Conservation (phyloP, 2,797 vertebrate genomes). For the Xiphorhynchus erythropygius region DNA sequence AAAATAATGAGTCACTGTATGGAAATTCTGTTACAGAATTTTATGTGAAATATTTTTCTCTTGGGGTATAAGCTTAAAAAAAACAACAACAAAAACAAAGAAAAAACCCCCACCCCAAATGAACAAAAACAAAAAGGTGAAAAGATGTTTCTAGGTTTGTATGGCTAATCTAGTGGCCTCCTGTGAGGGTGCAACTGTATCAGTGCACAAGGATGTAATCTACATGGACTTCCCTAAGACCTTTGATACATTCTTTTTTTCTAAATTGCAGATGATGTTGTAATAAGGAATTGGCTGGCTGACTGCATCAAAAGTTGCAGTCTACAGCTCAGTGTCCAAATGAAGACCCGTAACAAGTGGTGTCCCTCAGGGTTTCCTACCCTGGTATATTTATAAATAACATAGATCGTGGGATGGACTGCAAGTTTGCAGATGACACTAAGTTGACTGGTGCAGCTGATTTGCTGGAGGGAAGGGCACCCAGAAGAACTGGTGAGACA, state of each 20-base stretch:
- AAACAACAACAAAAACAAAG: too few species aligned
- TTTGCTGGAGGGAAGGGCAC: rapidly evolving
- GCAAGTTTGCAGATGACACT: background rate
- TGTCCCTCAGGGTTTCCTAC: background rate
- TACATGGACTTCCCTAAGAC: background rate
- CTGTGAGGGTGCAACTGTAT: background rate
- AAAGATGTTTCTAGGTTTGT: background rate
- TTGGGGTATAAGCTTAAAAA: background rate
- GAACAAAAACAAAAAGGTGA: background rate
- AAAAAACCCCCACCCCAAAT: too few species aligned
- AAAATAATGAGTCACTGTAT: background rate
- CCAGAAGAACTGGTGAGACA: background rate
- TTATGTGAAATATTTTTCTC: background rate
- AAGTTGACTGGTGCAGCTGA: background rate
- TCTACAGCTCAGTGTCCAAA: background rate
- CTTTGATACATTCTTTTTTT: background rate
- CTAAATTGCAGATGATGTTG: background rate
- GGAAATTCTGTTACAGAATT: background rate
- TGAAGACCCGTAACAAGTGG: background rate
- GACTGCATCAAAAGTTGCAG: background rate
- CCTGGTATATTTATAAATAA: background rate
- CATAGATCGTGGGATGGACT: background rate
- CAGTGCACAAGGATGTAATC: background rate
- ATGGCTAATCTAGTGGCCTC: background rate
- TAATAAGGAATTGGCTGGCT: background rate